Percentiles rank a stretch among this genome's conserved stretches.
phyloP scores from a whole-genome alignment of 2,888 invertebrate genomes.

The Leucozona laternaria region DNA sequence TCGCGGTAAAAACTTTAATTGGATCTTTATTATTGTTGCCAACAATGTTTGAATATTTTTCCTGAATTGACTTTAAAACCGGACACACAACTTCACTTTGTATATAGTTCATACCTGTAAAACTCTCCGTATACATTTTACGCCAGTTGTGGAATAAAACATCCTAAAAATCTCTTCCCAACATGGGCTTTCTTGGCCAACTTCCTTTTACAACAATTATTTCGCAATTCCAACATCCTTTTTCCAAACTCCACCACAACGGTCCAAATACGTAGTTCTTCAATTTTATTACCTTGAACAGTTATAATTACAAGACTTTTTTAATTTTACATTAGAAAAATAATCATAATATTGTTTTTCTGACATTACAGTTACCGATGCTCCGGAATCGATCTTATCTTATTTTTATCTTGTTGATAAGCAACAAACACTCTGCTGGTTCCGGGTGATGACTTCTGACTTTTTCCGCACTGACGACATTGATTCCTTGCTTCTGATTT shows the following conservation, averaged over 20 bases:
- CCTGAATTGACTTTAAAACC: no score
- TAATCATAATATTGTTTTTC: constrained; percentile 28
- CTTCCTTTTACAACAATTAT: constrained; percentile 25
- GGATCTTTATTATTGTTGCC: constrained; percentile 7
- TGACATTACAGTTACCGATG: constrained; percentile 41
- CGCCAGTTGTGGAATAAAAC: constrained; percentile 32
- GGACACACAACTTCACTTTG: constrained; percentile 14
- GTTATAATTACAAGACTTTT: constrained; percentile 19
- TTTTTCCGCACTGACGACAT: no score
- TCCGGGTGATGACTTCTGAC: background rate
- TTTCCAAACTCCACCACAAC: background rate
- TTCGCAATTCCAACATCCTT: background rate
- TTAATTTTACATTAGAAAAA: constrained; percentile 29
- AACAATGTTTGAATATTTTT: background rate
- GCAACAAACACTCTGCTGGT: background rate
- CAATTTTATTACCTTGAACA: constrained; percentile 27
- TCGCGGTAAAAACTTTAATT: constrained; percentile 31
- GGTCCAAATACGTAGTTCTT: constrained; percentile 14
- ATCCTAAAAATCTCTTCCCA: constrained; percentile 36
- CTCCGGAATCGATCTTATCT: constrained; percentile 31
- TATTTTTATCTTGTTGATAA: constrained; percentile 14
- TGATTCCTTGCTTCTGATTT: no score
- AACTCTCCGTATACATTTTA: background rate
- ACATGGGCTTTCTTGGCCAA: constrained; percentile 18
- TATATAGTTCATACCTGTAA: constrained; percentile 14